A percentile compares a stretch with the other conserved stretches of the same genome.
Evolutionary conservation across 2,797 vertebrate genomes (phyloP).

Genomic region (Brotula barbata): DNA sequence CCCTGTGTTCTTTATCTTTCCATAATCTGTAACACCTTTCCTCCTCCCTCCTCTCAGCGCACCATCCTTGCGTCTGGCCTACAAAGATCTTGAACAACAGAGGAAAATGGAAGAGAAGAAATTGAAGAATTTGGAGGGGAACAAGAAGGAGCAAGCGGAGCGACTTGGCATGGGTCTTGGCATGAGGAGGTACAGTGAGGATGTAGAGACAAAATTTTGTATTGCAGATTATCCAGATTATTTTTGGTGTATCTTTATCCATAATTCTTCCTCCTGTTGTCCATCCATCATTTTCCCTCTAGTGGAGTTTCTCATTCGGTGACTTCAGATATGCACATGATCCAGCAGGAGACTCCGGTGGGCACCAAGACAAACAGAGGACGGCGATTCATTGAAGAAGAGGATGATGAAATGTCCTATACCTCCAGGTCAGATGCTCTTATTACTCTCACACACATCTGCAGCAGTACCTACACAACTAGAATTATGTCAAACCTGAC

Average conservation of each 20-base stretch:
- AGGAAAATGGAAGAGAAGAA: slow-evolving; percentile 83
- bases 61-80: slow-evolving; percentile 85
- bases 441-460: not conserved
- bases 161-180: slow-evolving; percentile 94
- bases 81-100: slow-evolving; percentile 88
- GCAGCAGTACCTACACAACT: not conserved
- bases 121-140: slow-evolving; percentile 79
- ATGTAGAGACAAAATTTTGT: not conserved
- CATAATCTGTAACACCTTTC: not conserved
- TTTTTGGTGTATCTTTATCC: not conserved
- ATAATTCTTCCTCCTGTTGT: not conserved
- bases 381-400: slow-evolving; percentile 76
- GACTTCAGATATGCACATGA: slow-evolving; percentile 90
- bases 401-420: slow-evolving; percentile 83
- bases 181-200: slow-evolving; percentile 79
- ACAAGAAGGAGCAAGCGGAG: slow-evolving; percentile 87
- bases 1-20: not conserved
- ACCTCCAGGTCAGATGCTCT: slow-evolving; percentile 71
- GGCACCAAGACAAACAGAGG: slow-evolving; percentile 73
- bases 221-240: not conserved
- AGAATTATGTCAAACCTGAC: not conserved
- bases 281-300: slow-evolving; percentile 5
- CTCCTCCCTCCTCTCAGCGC: slow-evolving; percentile 51
- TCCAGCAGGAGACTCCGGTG: slow-evolving; percentile 88
- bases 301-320: slow-evolving; percentile 95